Evolutionary conservation across 2,888 invertebrate genomes (phyloP).

Genomic region (Pristionchus exspectatus): DNA sequence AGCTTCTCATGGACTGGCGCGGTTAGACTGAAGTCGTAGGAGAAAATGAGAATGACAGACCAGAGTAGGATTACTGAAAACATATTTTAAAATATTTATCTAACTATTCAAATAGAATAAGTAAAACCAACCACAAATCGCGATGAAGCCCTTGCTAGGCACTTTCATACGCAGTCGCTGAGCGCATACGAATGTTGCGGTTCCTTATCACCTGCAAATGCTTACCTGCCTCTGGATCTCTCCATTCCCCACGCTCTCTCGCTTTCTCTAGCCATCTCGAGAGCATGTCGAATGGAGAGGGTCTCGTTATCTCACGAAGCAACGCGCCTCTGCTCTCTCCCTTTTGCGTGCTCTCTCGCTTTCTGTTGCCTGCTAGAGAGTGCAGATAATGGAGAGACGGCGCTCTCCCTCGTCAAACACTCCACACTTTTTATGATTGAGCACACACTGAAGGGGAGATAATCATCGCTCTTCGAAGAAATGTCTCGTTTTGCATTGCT

Average conservation of each 20-base stretch:
- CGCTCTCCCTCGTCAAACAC: neutral
- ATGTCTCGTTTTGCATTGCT: too few species aligned
- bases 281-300: too few species aligned
- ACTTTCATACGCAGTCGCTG: neutral
- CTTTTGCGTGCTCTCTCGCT: neutral
- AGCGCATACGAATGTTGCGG: neutral
- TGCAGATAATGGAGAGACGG: too few species aligned
- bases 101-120: neutral
- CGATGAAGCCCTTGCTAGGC: neutral
- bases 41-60: neutral
- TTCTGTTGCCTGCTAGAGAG: neutral
- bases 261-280: neutral
- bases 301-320: too few species aligned
- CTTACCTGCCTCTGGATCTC: neutral
- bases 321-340: neutral
- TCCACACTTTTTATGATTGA: neutral
- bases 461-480: neutral
- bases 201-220: neutral
- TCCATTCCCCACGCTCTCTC: neutral
- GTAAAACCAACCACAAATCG: neutral
- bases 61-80: neutral
- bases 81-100: neutral
- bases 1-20: neutral
- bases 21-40: neutral
- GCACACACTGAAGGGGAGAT: neutral